Evolutionary conservation across 2,888 invertebrate genomes (phyloP).

Genomic region (Galerucella calmariensis): DNA sequence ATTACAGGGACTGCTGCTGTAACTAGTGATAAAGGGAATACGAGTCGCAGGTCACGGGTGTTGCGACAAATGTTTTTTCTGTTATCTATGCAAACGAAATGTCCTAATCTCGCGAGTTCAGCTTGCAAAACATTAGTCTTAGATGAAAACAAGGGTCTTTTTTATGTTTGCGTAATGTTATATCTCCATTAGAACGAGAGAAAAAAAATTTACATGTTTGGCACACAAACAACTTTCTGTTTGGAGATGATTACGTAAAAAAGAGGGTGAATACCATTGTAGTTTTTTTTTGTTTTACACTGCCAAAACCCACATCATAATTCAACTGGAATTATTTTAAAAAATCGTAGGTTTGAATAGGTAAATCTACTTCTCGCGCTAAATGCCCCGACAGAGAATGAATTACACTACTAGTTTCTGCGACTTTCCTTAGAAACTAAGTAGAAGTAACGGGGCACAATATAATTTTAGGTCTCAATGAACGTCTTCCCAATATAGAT

Average conservation of each 20-base stretch:
- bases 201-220: slow-evolving; percentile 45
- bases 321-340: no score
- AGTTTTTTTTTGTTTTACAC: slow-evolving; percentile 8
- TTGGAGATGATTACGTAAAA: slow-evolving; percentile 37
- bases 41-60: slow-evolving; percentile 61
- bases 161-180: slow-evolving; percentile 50
- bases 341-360: no score
- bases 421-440: no score
- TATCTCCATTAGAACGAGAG: slow-evolving; percentile 45
- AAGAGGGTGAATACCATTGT: slow-evolving; percentile 16
- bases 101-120: slow-evolving; percentile 60
- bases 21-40: slow-evolving; percentile 58
- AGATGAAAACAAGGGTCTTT: slow-evolving; percentile 49
- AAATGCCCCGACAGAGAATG: no score
- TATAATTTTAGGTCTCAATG: no score
- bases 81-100: slow-evolving; percentile 62
- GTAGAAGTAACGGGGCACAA: no score
- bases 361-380: no score
- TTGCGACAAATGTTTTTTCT: slow-evolving; percentile 64
- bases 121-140: slow-evolving; percentile 53
- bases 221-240: slow-evolving; percentile 38
- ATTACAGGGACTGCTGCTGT: slow-evolving; percentile 53
- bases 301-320: neutral
- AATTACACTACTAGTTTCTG: no score
- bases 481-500: no score